Evolutionary conservation across 1,140 invertebrate species (phyloP).

Genomic region (Helicoverpa armigera): DNA sequence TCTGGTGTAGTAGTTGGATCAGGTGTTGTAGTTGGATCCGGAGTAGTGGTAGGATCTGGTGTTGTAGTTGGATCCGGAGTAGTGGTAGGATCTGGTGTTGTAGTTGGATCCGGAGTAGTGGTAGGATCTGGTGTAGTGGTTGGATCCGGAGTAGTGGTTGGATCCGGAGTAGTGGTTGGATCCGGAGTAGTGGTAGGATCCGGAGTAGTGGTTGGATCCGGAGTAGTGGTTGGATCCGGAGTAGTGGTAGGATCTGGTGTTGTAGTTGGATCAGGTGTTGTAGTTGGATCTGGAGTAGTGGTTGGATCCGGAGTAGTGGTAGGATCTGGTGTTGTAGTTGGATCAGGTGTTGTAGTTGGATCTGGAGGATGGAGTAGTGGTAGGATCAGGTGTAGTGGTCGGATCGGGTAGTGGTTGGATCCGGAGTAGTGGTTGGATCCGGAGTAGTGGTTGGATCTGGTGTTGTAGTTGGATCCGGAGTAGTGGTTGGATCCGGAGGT

Average conservation of each 20-base stretch:
- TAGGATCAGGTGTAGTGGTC: neutral
- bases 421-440: neutral
- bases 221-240: neutral
- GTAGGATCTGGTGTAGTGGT: constrained; percentile 2
- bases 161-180: neutral
- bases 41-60: neutral
- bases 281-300: neutral
- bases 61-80: neutral
- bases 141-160: constrained; percentile 2
- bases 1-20: neutral
- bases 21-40: neutral
- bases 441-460: neutral
- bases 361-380: neutral
- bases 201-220: neutral
- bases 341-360: constrained; percentile 18
- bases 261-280: constrained; percentile 5
- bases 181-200: neutral
- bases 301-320: neutral
- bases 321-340: constrained; percentile 5
- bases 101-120: constrained; percentile 6
- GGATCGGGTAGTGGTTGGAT: neutral
- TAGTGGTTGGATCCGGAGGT: constrained; percentile 39
- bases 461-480: neutral
- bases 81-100: neutral
- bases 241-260: neutral